phyloP scores from a whole-genome alignment of 2,888 invertebrate species.

The Gerris lacustris region DNA sequence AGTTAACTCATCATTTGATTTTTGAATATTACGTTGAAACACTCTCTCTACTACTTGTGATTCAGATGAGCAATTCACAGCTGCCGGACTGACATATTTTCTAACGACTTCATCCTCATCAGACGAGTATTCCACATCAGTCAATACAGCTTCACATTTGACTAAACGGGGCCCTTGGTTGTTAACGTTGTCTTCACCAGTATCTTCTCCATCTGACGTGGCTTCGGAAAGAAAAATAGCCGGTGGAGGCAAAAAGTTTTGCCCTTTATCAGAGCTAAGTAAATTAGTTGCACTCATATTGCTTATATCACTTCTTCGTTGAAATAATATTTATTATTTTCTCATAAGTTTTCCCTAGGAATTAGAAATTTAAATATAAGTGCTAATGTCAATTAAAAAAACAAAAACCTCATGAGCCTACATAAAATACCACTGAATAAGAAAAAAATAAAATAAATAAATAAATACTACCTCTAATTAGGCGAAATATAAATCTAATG shows the following conservation, averaged over 20 bases:
- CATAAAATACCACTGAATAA: too few species aligned
- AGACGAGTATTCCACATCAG: constrained; percentile 34
- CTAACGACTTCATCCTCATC: constrained; percentile 23
- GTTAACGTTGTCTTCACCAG: too few species aligned
- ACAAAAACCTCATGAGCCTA: too few species aligned
- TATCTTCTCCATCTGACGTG: constrained; percentile 14
- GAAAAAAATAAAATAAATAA: too few species aligned
- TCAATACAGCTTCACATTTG: constrained; percentile 16
- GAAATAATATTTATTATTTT: too few species aligned
- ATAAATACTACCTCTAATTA: too few species aligned
- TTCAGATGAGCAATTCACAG: constrained; percentile 3
- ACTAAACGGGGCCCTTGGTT: constrained; percentile 5
- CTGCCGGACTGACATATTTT: constrained; percentile 10
- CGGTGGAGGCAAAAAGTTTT: constrained; percentile 1
- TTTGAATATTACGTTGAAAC: constrained; percentile 19
- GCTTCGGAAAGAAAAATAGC: constrained; percentile 7
- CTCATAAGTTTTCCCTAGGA: too few species aligned
- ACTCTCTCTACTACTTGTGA: constrained; percentile 3
- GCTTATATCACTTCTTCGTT: too few species aligned
- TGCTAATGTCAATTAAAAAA: too few species aligned
- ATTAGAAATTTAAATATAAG: too few species aligned
- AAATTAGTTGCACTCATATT: background rate
- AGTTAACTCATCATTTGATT: constrained; percentile 36
- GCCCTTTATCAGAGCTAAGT: background rate
- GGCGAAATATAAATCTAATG: too few species aligned